Conservation (phyloP, 2,797 vertebrate species). For the Acipenser transmontanus region DNA sequence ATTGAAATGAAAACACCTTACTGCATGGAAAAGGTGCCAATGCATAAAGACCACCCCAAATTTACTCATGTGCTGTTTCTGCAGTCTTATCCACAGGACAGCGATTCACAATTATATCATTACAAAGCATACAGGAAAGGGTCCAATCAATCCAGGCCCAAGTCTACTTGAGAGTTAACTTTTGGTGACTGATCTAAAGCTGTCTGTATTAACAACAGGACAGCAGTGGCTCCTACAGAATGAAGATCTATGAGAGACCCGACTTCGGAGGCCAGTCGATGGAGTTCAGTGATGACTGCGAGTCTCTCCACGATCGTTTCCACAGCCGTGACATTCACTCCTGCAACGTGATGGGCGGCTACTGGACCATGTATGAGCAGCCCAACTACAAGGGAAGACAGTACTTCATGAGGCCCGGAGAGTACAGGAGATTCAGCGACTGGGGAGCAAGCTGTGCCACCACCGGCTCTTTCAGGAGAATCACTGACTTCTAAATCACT, state of each 20-base stretch:
- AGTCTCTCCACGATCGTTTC: constrained; percentile 31
- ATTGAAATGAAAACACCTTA: no score
- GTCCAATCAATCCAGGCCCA: no score
- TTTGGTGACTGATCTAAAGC: no score
- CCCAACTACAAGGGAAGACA: constrained; percentile 28
- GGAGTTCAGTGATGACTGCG: constrained; percentile 36
- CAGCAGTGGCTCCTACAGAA: constrained; percentile 43
- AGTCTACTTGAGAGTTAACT: no score
- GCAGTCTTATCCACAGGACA: no score
- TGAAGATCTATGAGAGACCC: constrained; percentile 41
- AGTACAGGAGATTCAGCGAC: constrained; percentile 39
- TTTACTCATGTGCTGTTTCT: no score
- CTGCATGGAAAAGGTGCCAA: no score
- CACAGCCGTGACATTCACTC: constrained; percentile 33
- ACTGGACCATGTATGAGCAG: constrained; percentile 32
- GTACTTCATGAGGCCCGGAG: constrained; percentile 44
- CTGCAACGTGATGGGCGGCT: constrained; percentile 28
- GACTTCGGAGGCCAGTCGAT: constrained; percentile 38
- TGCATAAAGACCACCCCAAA: no score
- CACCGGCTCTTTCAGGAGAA: constrained; percentile 22
- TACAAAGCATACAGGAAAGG: no score
- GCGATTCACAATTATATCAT: no score
- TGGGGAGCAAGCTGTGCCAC: constrained; percentile 40
- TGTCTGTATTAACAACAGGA: background rate
- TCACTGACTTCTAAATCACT: constrained; percentile 21